These are phyloP conservation scores for Anoplius nigerrimus DNA, from an alignment of 2,888 invertebrate species.

Conservation along the genomic window DNA sequence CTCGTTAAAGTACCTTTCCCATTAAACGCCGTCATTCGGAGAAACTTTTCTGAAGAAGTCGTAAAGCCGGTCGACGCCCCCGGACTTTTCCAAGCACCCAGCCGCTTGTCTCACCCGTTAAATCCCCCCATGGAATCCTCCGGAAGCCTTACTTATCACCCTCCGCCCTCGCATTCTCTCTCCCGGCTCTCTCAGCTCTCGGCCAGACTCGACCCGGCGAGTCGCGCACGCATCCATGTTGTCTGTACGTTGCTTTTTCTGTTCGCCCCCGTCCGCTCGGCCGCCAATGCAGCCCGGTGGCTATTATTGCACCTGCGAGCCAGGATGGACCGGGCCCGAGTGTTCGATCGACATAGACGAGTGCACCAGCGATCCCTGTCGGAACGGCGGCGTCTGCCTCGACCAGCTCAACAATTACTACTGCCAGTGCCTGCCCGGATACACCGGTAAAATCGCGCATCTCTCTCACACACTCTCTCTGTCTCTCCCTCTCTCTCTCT, in stretches of 20 bases:
- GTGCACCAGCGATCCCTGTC: slow-evolving; percentile 80
- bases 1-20: too few species aligned
- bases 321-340: slow-evolving; percentile 82
- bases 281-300: slow-evolving; percentile 74
- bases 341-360: slow-evolving; percentile 78
- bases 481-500: background rate
- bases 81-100: too few species aligned
- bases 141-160: too few species aligned
- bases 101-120: too few species aligned
- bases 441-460: slow-evolving; percentile 74
- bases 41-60: too few species aligned
- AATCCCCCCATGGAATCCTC: too few species aligned
- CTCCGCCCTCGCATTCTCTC: too few species aligned
- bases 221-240: slow-evolving; percentile 22
- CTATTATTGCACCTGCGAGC: slow-evolving; percentile 83
- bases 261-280: slow-evolving; percentile 35
- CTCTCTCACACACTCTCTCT: background rate
- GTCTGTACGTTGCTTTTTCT: slow-evolving; percentile 27
- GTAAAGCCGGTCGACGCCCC: too few species aligned
- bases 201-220: too few species aligned
- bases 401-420: slow-evolving; percentile 77
- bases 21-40: too few species aligned
- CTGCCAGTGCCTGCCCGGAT: slow-evolving; percentile 80
- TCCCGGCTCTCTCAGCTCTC: too few species aligned
- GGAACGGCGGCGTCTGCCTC: slow-evolving; percentile 81